Conservation (phyloP, 2,113 vertebrate species). For the Cyanocitta stelleri region DNA sequence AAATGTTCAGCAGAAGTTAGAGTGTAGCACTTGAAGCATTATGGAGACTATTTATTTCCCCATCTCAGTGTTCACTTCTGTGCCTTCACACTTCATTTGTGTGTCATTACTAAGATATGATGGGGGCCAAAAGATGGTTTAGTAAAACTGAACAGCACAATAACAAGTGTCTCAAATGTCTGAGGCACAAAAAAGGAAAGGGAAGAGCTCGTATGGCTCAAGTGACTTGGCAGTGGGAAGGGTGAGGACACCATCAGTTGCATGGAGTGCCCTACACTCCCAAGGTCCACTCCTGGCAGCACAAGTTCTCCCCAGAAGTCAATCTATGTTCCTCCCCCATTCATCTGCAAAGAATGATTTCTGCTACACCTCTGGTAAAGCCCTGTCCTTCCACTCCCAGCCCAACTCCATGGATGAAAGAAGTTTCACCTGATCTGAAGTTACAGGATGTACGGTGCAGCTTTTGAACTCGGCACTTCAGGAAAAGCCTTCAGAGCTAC, state of each 20-base stretch:
- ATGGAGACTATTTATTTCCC: neutral
- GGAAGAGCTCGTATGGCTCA: neutral
- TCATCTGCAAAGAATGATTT: neutral
- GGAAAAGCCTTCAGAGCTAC: neutral
- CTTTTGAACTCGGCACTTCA: fast-evolving
- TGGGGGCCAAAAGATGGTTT: neutral
- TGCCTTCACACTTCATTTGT: neutral
- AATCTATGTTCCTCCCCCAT: neutral
- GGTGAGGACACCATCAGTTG: neutral
- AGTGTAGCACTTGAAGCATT: neutral
- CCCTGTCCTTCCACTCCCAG: neutral
- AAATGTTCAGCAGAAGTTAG: neutral
- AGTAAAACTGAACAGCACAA: neutral
- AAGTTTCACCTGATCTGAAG: neutral
- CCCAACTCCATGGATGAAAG: neutral
- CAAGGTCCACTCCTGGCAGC: neutral
- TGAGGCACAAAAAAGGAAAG: neutral
- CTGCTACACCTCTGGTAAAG: neutral
- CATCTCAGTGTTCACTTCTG: neutral
- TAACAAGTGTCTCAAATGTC: neutral
- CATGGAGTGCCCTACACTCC: neutral
- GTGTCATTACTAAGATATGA: neutral
- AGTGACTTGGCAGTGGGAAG: neutral
- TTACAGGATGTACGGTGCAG: fast-evolving
- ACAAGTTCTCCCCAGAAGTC: neutral